Evolutionary conservation across 1,140 invertebrate genomes (phyloP).

Genomic region (Drosophila sp.): DNA sequence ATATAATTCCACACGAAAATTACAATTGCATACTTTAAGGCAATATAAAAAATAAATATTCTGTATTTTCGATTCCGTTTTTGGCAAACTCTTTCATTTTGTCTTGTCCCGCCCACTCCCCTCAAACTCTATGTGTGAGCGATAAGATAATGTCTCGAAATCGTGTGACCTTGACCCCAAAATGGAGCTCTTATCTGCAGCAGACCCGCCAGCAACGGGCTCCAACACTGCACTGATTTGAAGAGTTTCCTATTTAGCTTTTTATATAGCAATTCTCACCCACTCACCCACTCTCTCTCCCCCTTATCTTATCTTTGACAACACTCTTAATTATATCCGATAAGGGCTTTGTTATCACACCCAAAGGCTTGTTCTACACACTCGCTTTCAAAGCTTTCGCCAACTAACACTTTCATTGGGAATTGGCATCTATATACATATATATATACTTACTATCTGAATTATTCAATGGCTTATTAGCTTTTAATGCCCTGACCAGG

Average conservation of each 20-base stretch:
- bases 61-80: not conserved
- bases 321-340: conserved; percentile 55
- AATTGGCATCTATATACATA: not conserved
- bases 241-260: conserved; percentile 14
- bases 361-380: conserved; percentile 6
- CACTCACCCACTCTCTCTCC: conserved; percentile 6
- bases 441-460: conserved; percentile 24
- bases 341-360: conserved; percentile 31
- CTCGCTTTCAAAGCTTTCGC: not conserved
- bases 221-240: conserved; percentile 58
- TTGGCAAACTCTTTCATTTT: conserved; percentile 10
- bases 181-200: conserved; percentile 16
- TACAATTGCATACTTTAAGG: conserved; percentile 5
- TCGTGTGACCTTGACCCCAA: conserved; percentile 12
- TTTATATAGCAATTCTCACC: conserved; percentile 25
- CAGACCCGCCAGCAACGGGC: conserved; percentile 26
- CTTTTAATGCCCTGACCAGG: conserved; percentile 63
- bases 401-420: conserved; percentile 28
- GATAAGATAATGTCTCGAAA: not conserved
- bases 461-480: conserved; percentile 76
- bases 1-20: not conserved
- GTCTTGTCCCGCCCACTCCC: not conserved
- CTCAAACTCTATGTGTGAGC: no score
- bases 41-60: not conserved
- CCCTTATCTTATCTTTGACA: conserved; percentile 48